Evolutionary conservation across 1,140 invertebrate species (phyloP).

Genomic region (Rhopalosiphum maidis): DNA sequence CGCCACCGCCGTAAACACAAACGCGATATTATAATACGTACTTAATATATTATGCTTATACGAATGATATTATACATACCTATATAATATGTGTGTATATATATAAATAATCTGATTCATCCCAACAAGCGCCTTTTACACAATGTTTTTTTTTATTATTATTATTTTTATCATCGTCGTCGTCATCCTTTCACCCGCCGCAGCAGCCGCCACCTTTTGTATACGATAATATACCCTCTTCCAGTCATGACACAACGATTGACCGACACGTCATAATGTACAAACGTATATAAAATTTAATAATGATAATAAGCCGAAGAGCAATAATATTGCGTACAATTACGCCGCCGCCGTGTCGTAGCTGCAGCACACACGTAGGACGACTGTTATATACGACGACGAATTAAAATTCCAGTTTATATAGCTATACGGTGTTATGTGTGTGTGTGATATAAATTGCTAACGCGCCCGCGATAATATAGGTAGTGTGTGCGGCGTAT

Average conservation of each 20-base stretch:
- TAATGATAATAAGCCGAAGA: neutral
- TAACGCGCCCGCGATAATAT: neutral
- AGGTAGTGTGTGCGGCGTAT: neutral
- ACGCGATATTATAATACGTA: constrained; percentile 8
- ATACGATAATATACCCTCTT: neutral
- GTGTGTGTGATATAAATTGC: neutral
- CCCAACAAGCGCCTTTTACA: neutral
- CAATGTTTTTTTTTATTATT: neutral
- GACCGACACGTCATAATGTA: neutral
- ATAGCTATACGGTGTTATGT: neutral
- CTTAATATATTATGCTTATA: neutral
- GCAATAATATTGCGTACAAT: neutral
- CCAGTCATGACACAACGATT: neutral
- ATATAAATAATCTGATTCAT: neutral
- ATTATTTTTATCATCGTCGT: neutral
- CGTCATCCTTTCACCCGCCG: neutral
- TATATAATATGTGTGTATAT: too few relatives aligned
- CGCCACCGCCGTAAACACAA: constrained; percentile 9
- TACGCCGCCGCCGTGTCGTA: too few relatives aligned
- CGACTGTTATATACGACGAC: neutral
- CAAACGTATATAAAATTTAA: too few relatives aligned
- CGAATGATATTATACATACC: neutral
- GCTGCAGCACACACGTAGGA: neutral
- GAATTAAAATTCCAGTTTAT: constrained; percentile 40
- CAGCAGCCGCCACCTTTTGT: neutral